Percentiles rank a stretch among this genome's conserved stretches.
Evolutionary conservation across 1,140 invertebrate species (phyloP).

Genomic region (Chymomyza costata): DNA sequence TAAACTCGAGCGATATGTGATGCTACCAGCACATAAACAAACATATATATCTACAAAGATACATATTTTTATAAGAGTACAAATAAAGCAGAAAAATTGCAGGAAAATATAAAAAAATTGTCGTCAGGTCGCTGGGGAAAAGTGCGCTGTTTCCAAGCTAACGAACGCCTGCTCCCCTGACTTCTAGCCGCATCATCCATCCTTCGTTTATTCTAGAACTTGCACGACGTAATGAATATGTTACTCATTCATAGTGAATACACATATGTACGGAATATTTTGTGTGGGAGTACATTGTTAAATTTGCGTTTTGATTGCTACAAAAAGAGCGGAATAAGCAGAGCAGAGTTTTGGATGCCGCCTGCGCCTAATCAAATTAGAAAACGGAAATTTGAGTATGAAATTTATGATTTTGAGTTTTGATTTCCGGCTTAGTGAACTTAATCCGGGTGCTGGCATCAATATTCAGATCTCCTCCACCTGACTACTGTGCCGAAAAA

Average conservation of each 20-base stretch:
- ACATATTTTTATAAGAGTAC: no score
- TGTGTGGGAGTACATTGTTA: constrained; percentile 12
- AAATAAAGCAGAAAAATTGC: constrained; percentile 25
- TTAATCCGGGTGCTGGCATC: constrained; percentile 11
- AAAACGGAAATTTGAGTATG: constrained; percentile 49
- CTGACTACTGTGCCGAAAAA: no score
- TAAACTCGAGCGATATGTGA: constrained; percentile 5
- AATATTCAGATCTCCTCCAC: no score
- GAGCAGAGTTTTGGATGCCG: constrained; percentile 23
- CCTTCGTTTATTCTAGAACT: not conserved
- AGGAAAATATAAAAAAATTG: constrained; percentile 28
- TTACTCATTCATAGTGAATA: constrained; percentile 47
- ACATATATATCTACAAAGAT: no score
- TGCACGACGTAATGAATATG: constrained; percentile 60
- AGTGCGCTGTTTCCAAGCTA: not conserved
- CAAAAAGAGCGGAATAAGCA: no score
- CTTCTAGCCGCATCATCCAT: no score
- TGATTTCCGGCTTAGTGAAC: constrained; percentile 13
- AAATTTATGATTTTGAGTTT: constrained; percentile 1
- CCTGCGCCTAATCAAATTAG: constrained; percentile 65
- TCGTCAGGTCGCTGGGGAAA: constrained; percentile 10
- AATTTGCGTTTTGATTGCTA: no score
- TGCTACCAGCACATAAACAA: no score
- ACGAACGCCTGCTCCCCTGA: not conserved
- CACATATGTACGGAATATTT: not conserved